Conservation (phyloP, 1,140 invertebrate species). For the Drosophila equinoxialis region DNA sequence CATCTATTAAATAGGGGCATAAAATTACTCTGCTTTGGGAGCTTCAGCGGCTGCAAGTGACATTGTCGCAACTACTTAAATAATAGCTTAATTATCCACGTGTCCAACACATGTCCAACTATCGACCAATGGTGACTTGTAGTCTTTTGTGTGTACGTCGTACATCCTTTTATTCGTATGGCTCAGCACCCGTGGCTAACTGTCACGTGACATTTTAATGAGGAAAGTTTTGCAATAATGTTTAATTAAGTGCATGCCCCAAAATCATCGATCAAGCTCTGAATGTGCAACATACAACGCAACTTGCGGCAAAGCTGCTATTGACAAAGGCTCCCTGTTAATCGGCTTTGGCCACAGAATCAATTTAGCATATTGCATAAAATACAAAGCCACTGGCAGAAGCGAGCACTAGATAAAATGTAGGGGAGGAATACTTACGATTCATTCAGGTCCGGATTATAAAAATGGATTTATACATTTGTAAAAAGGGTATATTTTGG, state of each 20-base stretch:
- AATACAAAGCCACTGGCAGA: slow-evolving; percentile 21
- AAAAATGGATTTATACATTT: not conserved
- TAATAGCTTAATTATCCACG: slow-evolving; percentile 63
- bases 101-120: slow-evolving; percentile 27
- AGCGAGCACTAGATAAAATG: too few relatives aligned
- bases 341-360: slow-evolving; percentile 24
- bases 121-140: not conserved
- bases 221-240: slow-evolving; percentile 59
- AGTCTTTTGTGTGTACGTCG: slow-evolving; percentile 6
- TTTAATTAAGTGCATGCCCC: slow-evolving; percentile 68
- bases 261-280: slow-evolving; percentile 27
- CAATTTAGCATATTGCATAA: slow-evolving; percentile 43
- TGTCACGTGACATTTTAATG: slow-evolving; percentile 73
- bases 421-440: not conserved
- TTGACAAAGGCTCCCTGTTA: slow-evolving; percentile 22
- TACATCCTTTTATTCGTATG: not conserved
- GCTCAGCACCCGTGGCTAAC: not conserved
- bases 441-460: not conserved
- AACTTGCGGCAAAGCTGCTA: slow-evolving; percentile 11
- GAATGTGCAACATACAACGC: not conserved
- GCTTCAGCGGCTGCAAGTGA: slow-evolving; percentile 34
- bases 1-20: not conserved
- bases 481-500: too few relatives aligned
- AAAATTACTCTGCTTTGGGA: slow-evolving; percentile 17
- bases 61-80: slow-evolving; percentile 23